These are phyloP conservation scores for Lochmaea crataegi DNA, from an alignment of 2,888 invertebrate species.

Conservation along the genomic window DNA sequence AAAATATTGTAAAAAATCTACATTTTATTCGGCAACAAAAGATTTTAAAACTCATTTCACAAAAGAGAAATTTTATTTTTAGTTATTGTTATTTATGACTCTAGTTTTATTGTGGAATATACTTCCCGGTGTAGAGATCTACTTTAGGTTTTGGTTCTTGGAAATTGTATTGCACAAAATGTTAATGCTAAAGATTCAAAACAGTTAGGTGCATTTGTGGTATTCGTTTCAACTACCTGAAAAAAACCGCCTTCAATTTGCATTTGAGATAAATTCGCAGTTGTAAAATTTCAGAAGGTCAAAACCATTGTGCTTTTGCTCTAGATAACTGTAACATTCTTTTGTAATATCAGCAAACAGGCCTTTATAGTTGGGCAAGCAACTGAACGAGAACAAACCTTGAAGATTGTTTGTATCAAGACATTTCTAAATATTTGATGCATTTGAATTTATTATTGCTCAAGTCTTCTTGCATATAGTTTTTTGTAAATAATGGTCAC, in stretches of 20 bases:
- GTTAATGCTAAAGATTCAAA: constrained; percentile 32
- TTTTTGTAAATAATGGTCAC: no score
- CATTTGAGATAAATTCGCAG: constrained; percentile 46
- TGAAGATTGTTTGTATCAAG: not conserved
- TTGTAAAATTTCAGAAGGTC: constrained; percentile 36
- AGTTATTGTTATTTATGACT: not conserved
- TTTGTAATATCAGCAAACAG: constrained; percentile 33
- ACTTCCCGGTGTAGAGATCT: constrained; percentile 36
- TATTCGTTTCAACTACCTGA: constrained; percentile 24
- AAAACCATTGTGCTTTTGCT: constrained; percentile 36
- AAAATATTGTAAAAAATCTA: not conserved
- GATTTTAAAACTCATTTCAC: not conserved
- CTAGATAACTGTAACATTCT: constrained; percentile 44
- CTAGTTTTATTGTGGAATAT: constrained; percentile 35
- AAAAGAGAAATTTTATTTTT: constrained; percentile 4
- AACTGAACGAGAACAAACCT: constrained; percentile 26
- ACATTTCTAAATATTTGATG: not conserved
- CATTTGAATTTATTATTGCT: no score
- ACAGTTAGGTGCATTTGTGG: constrained; percentile 37
- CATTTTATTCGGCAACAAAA: not conserved
- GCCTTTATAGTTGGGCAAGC: constrained; percentile 35
- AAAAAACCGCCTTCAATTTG: constrained; percentile 26
- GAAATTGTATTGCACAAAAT: constrained; percentile 46
- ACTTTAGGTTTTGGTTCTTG: constrained; percentile 29
- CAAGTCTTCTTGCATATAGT: no score